These are phyloP conservation scores for Lepus townsendii DNA, from an alignment of 2,797 vertebrate species.

Conservation along the genomic window DNA sequence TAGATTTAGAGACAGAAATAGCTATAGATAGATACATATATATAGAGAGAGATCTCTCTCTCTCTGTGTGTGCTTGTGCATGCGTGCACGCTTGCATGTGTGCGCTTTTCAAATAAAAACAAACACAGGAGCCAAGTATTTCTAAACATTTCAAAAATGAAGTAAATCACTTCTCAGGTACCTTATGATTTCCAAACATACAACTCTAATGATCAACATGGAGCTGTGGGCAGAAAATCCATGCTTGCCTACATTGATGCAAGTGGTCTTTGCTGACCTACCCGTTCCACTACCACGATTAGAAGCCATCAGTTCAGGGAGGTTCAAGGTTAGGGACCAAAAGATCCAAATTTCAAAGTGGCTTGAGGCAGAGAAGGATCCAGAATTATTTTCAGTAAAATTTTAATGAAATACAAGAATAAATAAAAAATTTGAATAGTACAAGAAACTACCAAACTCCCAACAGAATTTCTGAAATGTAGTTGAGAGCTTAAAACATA, in stretches of 20 bases:
- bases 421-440: not conserved
- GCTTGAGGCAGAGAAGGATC: not conserved
- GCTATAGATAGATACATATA: no score
- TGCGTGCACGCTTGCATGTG: no score
- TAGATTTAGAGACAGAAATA: no score
- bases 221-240: not conserved
- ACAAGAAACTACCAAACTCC: not conserved
- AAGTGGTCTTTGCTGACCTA: not conserved
- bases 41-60: no score
- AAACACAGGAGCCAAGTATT: no score
- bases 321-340: not conserved
- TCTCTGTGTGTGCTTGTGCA: no score
- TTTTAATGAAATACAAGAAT: conserved; percentile 1
- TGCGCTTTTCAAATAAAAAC: no score
- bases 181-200: not conserved
- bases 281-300: not conserved
- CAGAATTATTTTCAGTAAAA: not conserved
- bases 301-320: not conserved
- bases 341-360: not conserved
- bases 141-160: no score
- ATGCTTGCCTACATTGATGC: not conserved
- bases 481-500: not conserved
- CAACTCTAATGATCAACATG: not conserved
- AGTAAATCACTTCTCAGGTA: not conserved
- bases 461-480: conserved; percentile 1